Conservation (phyloP, 1,140 invertebrate species). For the Zaprionus tsacasi region DNA sequence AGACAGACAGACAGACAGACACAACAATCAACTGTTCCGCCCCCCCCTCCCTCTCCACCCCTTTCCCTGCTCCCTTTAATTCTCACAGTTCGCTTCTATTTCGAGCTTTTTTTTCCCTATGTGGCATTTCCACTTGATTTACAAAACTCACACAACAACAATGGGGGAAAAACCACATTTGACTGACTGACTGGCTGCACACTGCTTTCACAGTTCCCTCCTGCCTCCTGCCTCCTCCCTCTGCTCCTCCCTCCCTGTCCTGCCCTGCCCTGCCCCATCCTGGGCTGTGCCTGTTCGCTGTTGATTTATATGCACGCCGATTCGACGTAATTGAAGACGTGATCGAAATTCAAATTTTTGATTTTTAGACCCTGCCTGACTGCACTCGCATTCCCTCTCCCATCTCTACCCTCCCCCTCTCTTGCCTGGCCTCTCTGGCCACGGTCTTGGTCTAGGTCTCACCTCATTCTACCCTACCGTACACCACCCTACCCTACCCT, state of each 20-base stretch:
- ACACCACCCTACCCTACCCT: background rate
- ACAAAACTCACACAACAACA: conserved; percentile 71
- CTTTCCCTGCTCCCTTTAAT: conserved; percentile 2
- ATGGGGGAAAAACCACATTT: conserved; percentile 62
- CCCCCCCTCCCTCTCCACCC: background rate
- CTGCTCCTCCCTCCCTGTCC: background rate
- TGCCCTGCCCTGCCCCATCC: background rate
- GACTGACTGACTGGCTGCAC: conserved; percentile 69
- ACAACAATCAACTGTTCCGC: conserved; percentile 2
- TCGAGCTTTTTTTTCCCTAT: conserved; percentile 23
- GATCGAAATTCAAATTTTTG: conserved; percentile 83
- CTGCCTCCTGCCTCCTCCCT: background rate
- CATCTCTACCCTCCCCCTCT: background rate
- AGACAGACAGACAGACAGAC: background rate
- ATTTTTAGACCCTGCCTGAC: conserved; percentile 67
- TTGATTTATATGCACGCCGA: conserved; percentile 83
- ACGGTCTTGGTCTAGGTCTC: background rate
- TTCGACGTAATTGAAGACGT: conserved; percentile 83
- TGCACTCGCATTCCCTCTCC: conserved; percentile 46
- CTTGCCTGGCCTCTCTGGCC: no score
- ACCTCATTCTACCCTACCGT: background rate
- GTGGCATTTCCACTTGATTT: conserved; percentile 80
- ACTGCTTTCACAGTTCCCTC: background rate
- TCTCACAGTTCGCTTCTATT: conserved; percentile 5
- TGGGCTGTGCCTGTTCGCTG: conserved; percentile 53